Evolutionary conservation across 2,888 invertebrate species (phyloP).

Genomic region (Ceramica pisi): DNA sequence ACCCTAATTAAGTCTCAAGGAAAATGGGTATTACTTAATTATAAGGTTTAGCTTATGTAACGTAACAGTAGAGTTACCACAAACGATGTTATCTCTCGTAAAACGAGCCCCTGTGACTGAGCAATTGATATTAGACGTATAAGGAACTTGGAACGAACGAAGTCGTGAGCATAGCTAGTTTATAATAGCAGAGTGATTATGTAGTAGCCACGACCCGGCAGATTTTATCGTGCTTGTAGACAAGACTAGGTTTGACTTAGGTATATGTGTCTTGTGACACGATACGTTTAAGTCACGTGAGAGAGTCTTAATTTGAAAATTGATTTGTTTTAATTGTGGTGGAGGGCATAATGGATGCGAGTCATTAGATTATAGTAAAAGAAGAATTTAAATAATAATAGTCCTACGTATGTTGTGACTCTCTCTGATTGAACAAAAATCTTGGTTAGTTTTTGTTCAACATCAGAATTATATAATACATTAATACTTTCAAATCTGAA

Average conservation of each 20-base stretch:
- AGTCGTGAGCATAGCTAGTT: constrained; percentile 57
- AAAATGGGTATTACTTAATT: not conserved
- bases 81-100: constrained; percentile 37
- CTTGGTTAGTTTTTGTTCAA: too few relatives aligned
- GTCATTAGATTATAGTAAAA: too few relatives aligned
- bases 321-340: not conserved
- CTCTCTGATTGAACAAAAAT: too few relatives aligned
- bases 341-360: too few relatives aligned
- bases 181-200: constrained; percentile 49
- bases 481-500: not conserved
- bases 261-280: constrained; percentile 36
- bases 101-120: constrained; percentile 35
- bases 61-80: constrained; percentile 14
- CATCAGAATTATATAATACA: too few relatives aligned
- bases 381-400: too few relatives aligned
- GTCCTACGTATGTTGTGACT: too few relatives aligned
- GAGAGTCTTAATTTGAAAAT: constrained; percentile 19
- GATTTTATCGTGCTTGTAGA: constrained; percentile 63
- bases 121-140: constrained; percentile 51
- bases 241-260: constrained; percentile 55
- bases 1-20: too few relatives aligned
- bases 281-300: constrained; percentile 20
- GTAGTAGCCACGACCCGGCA: constrained; percentile 46
- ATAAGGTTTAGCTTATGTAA: constrained; percentile 36
- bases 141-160: constrained; percentile 43